Base-by-base conservation (phyloP, 35 echinoderm and acorn worm genomes). In the Antedon bifida region DNA sequence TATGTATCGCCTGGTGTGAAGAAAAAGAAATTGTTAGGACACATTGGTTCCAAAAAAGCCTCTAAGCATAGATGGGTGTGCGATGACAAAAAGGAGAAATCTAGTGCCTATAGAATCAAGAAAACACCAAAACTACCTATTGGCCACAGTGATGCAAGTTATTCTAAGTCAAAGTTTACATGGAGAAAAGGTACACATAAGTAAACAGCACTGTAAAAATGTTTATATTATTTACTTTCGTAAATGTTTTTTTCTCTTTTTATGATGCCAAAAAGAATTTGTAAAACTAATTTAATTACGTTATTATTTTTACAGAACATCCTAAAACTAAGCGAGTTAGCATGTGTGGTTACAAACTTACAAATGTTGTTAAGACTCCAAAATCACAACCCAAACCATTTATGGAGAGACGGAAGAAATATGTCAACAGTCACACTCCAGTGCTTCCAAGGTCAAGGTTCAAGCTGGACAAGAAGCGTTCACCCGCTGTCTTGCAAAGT, bases 341-440 rank as follows among this genome's bases (percentile, higher is more conserved):
- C 19, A 21, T 64, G 26, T 64, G 51, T 26, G 51, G 51, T 1
- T 64, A 64, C 19, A 64, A 64, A 26, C 51, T 64, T 23, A 26
- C 26, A 8, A 64, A 64, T 64, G 23, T 64, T 64, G 51, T 21
- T 26, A 64, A 23, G 19, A 64, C 51, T 11, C 19, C 51, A 1
- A 64, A 64, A 26, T 16, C 51, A 21, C 51, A 8, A 26, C 51
- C 9, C 9, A 11, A 23, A 26, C 9, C 51, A 7, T 45, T 33
- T 74, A 32, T 83, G 26, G 30, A 85, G 32, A 89, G 87, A 78
- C 75, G 87, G 11, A 89, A 39, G 74, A 30, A 77, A 45, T 83
- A 34, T 77, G 87, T 89, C 19, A 39, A 84, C 14, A 79, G 55
- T 77, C 74, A 89, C 81, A 89, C 87, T 34, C 87, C 87, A 16